Evolutionary conservation across 2,888 invertebrate species (phyloP), one percentile per base, ranked within the genome.

Genomic region (Phyto melanocephala): DNA sequence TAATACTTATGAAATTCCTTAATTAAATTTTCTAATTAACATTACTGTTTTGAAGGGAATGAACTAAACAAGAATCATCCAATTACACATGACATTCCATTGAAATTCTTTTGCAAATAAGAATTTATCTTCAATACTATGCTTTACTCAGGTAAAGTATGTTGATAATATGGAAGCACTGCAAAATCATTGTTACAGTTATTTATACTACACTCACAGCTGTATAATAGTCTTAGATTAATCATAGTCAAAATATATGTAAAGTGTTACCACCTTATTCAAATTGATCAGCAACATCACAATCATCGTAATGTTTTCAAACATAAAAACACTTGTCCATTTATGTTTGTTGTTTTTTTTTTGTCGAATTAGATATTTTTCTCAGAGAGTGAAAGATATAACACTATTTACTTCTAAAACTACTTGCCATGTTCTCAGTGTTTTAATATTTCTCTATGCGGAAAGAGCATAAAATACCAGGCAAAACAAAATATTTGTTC

Each of bases 321-420:
- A 75, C 71, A 82, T 56, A 67, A 70, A 82, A 82, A 82, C 82
- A 82, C 82, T 82, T 82, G 82, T 82, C 79, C 82, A 75, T 71
- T 79, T 65, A 75, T 75, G 75, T 62, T 65, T 35, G 50, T 47
- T 37, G 67, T 37, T 33, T 37, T 50, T 40, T 47, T 22, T 24
- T 13, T 37, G 17, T 70, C 15, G 2, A 40, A 22, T 42, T 28
- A 45, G 15, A 45, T 72, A 13, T 28, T 42, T 71, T 56, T 40
- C 33, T 10, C 7, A 58, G 33, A 45, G 17, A 24, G 28, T 52
- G 42, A 54, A n/a, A 67, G 33, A 37, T 62, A 54, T 15, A 22
- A 58, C 58, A 42, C 10, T 10, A 22, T 20, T 22, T n/a, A 20
- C 4, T 28, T 8, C 1, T 67, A 20, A 70, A 65, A 28, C 35